Evolutionary conservation across 2,888 invertebrate genomes (phyloP).

Genomic region (Steinernema scapterisci): DNA sequence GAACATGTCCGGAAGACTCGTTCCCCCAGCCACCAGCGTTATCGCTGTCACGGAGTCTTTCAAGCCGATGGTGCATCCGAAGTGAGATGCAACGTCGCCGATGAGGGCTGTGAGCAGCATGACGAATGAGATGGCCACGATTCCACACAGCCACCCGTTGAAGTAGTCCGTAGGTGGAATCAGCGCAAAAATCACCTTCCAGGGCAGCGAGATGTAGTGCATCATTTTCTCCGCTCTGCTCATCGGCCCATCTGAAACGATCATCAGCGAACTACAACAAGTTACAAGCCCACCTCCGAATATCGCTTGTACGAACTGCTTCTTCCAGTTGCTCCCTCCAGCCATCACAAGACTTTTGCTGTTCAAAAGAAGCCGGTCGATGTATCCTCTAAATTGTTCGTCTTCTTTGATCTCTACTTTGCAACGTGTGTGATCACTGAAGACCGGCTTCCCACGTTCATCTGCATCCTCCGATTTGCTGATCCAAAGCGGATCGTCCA

Average conservation of each 20-base stretch:
- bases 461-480: conserved; percentile 69
- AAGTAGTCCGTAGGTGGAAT: conserved; percentile 90
- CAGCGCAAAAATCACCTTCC: conserved; percentile 96
- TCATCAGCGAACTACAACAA: too few species aligned
- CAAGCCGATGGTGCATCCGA: conserved; percentile 95
- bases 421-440: conserved; percentile 83
- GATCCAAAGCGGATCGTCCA: conserved; percentile 80
- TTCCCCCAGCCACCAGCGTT: conserved; percentile 94
- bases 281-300: too few species aligned
- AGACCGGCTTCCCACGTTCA: conserved; percentile 79
- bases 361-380: conserved; percentile 93
- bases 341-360: conserved; percentile 88
- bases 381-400: conserved; percentile 86
- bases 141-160: conserved; percentile 85
- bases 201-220: conserved; percentile 92
- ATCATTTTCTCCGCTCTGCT: conserved; percentile 73
- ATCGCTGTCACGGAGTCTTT: conserved; percentile 96
- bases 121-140: conserved; percentile 87
- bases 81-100: conserved; percentile 94
- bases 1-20: conserved; percentile 99
- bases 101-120: conserved; percentile 93
- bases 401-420: conserved; percentile 93
- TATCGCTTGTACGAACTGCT: conserved; percentile 97
- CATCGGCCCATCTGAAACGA: conserved; percentile 69
- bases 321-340: conserved; percentile 94